Evolutionary conservation across 2,797 vertebrate genomes (phyloP).

Genomic region (Morelia viridis): DNA sequence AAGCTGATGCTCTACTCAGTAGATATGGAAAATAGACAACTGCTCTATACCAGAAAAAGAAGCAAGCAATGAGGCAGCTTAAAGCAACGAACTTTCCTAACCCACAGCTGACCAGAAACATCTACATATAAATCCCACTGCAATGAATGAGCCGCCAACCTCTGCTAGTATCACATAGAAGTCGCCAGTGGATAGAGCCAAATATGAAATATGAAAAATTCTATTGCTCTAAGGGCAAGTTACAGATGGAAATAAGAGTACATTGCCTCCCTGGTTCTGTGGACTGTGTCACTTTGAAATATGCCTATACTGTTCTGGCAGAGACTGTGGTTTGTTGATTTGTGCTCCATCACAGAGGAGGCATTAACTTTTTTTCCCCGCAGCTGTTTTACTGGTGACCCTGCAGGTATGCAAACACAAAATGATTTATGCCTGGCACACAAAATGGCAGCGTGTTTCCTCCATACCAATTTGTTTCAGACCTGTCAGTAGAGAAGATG

Average conservation of each 20-base stretch:
- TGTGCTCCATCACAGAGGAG: constrained; percentile 24
- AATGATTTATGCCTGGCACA: constrained; percentile 4
- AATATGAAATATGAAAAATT: constrained; percentile 16
- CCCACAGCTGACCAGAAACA: neutral
- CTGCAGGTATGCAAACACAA: constrained; percentile 34
- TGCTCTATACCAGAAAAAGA: neutral
- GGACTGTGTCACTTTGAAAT: neutral
- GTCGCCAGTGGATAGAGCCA: neutral
- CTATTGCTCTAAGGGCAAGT: neutral
- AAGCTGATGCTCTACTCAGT: neutral
- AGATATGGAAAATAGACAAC: neutral
- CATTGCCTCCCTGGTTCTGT: neutral
- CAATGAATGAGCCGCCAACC: neutral
- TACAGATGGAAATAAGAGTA: neutral
- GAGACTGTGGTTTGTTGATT: constrained; percentile 30
- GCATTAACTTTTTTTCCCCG: constrained; percentile 7
- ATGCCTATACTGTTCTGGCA: constrained; percentile 1
- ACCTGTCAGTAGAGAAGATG: constrained; percentile 16
- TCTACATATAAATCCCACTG: neutral
- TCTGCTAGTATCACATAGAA: neutral
- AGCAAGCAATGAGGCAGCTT: neutral
- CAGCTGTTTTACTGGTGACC: constrained; percentile 14
- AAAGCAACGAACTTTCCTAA: neutral
- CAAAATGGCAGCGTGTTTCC: constrained; percentile 29
- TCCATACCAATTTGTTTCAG: constrained; percentile 9